A percentile compares a stretch with the other conserved stretches of the same genome.
phyloP scores from a whole-genome alignment of 64 coral and sea anemone species.

The Stichodactyla mertensii region DNA sequence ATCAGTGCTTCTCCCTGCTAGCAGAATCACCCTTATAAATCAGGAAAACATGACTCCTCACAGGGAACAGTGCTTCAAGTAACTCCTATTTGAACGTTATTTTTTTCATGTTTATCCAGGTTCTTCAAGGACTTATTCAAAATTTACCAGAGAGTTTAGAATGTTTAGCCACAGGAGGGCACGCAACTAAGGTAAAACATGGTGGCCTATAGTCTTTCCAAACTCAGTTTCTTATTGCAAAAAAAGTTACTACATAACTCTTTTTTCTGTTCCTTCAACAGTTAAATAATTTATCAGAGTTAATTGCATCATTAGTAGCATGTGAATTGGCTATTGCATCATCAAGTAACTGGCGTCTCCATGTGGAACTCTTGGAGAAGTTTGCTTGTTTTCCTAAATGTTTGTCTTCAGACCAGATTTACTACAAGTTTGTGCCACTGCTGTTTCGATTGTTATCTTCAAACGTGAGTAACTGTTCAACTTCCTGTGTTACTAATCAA shows the following conservation, averaged over 20 bases:
- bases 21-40: no score
- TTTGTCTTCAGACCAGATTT: constrained; percentile 94
- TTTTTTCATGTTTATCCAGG: constrained; percentile 41
- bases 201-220: no score
- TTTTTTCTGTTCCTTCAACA: constrained; percentile 40
- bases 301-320: constrained; percentile 91
- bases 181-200: constrained; percentile 38
- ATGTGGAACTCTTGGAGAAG: constrained; percentile 83
- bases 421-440: constrained; percentile 99
- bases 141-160: constrained; percentile 93
- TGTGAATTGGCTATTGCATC: constrained; percentile 92
- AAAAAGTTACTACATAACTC: not conserved
- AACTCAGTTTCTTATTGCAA: no score
- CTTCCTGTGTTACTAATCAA: not conserved
- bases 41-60: no score
- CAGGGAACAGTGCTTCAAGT: no score
- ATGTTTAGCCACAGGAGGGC: constrained; percentile 87
- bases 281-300: constrained; percentile 99
- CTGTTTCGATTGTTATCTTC: constrained; percentile 87
- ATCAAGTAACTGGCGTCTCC: constrained; percentile 95
- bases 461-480: constrained; percentile 46
- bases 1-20: no score
- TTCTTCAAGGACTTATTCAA: constrained; percentile 90
- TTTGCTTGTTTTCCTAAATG: constrained; percentile 94
- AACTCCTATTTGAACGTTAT: no score